Percentiles rank a stretch among this genome's conserved stretches.
phyloP scores from a whole-genome alignment of 2,888 invertebrate species.

The Drosophila cracens region DNA sequence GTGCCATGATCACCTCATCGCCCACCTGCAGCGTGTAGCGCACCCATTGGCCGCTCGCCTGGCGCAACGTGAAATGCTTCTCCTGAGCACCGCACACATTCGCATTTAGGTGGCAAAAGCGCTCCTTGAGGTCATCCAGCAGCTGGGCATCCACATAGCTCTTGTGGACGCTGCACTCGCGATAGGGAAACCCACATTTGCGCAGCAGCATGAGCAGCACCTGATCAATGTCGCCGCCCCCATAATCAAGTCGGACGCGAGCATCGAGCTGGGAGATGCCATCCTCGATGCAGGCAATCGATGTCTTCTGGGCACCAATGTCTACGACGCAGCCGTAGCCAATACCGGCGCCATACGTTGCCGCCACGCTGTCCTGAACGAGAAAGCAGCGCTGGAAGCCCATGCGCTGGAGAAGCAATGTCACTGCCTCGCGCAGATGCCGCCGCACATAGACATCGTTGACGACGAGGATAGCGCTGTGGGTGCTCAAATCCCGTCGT shows the following conservation, averaged over 20 bases:
- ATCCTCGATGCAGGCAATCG: constrained; percentile 98
- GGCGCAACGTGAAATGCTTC: constrained; percentile 90
- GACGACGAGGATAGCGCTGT: constrained; percentile 94
- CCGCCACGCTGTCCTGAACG: constrained; percentile 91
- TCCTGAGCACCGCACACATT: constrained; percentile 95
- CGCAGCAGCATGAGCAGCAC: constrained; percentile 94
- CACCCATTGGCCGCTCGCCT: constrained; percentile 86
- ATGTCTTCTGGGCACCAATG: constrained; percentile 97
- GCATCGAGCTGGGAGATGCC: constrained; percentile 96
- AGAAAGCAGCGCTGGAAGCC: constrained; percentile 92
- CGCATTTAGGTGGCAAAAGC: constrained; percentile 95
- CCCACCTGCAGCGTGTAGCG: constrained; percentile 92
- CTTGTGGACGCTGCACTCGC: constrained; percentile 89
- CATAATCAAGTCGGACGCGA: constrained; percentile 93
- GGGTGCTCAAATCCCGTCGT: constrained; percentile 89
- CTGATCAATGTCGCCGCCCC: constrained; percentile 96
- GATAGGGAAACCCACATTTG: constrained; percentile 96
- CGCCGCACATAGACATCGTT: constrained; percentile 95
- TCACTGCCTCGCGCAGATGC: constrained; percentile 93
- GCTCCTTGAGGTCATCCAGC: constrained; percentile 93
- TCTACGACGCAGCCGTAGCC: constrained; percentile 97
- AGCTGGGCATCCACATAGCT: constrained; percentile 92
- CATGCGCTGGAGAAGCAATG: constrained; percentile 91
- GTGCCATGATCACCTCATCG: constrained; percentile 96
- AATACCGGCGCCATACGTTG: constrained; percentile 93